Base-by-base conservation (phyloP, 2,888 invertebrate genomes). In the Podotricha telesiphe region DNA sequence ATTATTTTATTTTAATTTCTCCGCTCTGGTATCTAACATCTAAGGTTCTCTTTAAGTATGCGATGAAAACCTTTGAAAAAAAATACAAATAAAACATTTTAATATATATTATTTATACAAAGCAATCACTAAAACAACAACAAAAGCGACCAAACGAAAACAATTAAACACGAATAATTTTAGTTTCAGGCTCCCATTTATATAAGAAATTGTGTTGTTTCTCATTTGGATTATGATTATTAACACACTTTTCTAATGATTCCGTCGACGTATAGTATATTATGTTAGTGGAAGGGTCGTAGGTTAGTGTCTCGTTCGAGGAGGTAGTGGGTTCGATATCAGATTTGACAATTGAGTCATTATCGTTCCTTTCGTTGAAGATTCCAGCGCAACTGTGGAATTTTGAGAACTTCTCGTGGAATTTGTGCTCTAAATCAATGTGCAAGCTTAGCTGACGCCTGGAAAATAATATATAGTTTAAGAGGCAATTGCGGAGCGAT, bases 111-210 rank as follows among this genome's bases (percentile, higher is more conserved):
- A 67, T 68, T 69, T 73, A 53, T 64, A 71, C 28, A 71, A 72
- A 78, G 69, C 69, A 48, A n/a, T 45, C 71, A 71, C 69, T 37
- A 78, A 77, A 77, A 68, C 77, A 80, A 79, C 76, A 68, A 78
- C 79, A 75, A 72, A 64, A 68, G 71, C 72, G 28, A 28, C 2
- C 28, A 28, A 28, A 28, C 28, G 6, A 28, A 28, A 62, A 19
- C 63, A 70, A 67, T 82, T 73, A 89, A 20, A 88, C 86, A 65
- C 83, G 83, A 64, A 91, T 88, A 69, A 88, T 87, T 72, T 86
- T 87, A 1, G 86, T 88, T 0, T 85, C 88, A 0, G 91, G 89
- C 71, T 89, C 88, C 91, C 91, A 91, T 19, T 82, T 86, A 67
- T 89, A 91, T 1, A 76, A 80, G 15, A 78, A 73, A 8, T 80